phyloP scores from a whole-genome alignment of 53 echinoderm and acorn worm genomes.

The Echinometra lucunter region DNA sequence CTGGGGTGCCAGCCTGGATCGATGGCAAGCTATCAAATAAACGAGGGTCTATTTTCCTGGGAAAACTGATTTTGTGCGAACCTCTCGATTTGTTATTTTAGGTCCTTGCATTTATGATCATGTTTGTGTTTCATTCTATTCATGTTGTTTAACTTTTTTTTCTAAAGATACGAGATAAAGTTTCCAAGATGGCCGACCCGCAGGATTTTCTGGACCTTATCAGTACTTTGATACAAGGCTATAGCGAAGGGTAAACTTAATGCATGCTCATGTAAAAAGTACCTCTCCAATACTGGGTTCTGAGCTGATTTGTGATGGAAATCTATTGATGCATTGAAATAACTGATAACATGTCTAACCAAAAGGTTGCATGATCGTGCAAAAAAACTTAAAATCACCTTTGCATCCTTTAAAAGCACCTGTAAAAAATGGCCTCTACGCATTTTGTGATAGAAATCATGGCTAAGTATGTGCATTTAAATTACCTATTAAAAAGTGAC shows the following conservation, averaged over 20 bases:
- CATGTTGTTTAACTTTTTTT: background rate
- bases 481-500: too few relatives aligned
- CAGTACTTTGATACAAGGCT: background rate
- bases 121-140: background rate
- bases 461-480: too few relatives aligned
- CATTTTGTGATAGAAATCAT: too few relatives aligned
- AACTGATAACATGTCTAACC: too few relatives aligned
- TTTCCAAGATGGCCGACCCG: background rate
- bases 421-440: too few relatives aligned
- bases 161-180: background rate
- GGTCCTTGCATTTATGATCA: background rate
- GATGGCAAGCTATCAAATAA: constrained; percentile 4
- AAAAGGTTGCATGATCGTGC: too few relatives aligned
- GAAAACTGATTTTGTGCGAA: background rate
- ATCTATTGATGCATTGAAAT: too few relatives aligned
- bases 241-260: background rate
- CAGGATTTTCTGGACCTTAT: background rate
- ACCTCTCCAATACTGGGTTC: background rate
- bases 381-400: too few relatives aligned
- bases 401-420: too few relatives aligned
- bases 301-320: background rate
- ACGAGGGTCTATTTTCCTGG: background rate
- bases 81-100: background rate
- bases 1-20: background rate
- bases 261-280: background rate